These are phyloP conservation scores for Drosophila lacteicornis DNA, from an alignment of 1,140 invertebrate species.

Conservation along the genomic window DNA sequence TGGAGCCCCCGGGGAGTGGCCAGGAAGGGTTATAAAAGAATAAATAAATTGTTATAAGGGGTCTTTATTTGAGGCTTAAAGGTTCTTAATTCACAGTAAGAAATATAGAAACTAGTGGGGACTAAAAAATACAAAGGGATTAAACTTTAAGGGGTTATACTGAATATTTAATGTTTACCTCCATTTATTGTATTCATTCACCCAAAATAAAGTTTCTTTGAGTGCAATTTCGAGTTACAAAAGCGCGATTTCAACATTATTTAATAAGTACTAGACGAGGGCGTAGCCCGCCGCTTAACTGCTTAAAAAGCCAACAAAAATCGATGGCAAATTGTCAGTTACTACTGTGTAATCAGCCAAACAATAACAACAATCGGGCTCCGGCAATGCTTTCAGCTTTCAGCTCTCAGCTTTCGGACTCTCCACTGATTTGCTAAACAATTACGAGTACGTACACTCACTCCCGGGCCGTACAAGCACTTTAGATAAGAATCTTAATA, in stretches of 20 bases:
- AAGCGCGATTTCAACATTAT: constrained; percentile 17
- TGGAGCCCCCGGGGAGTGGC: constrained; percentile 7
- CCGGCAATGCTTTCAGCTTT: constrained; percentile 46
- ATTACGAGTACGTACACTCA: constrained; percentile 67
- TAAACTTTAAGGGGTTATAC: too few species aligned
- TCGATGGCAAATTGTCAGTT: constrained; percentile 75
- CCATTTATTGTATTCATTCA: background rate
- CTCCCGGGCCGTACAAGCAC: constrained; percentile 68
- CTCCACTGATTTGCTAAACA: constrained; percentile 78
- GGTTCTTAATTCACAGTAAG: background rate
- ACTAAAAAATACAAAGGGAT: too few species aligned
- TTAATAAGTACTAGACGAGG: constrained; percentile 18
- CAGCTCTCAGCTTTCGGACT: constrained; percentile 22
- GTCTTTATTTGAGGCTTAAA: background rate
- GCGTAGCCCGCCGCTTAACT: constrained; percentile 29
- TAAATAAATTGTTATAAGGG: background rate
- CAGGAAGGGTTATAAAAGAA: background rate
- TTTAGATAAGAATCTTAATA: constrained; percentile 81
- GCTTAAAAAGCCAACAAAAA: constrained; percentile 32
- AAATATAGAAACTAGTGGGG: background rate
- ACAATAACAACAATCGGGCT: constrained; percentile 45
- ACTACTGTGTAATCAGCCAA: constrained; percentile 74
- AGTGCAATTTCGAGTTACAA: constrained; percentile 6
- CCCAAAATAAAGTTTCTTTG: background rate
- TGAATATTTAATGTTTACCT: too few species aligned